phyloP scores from a whole-genome alignment of 2,113 vertebrate species.

The Haplochromis burtoni region DNA sequence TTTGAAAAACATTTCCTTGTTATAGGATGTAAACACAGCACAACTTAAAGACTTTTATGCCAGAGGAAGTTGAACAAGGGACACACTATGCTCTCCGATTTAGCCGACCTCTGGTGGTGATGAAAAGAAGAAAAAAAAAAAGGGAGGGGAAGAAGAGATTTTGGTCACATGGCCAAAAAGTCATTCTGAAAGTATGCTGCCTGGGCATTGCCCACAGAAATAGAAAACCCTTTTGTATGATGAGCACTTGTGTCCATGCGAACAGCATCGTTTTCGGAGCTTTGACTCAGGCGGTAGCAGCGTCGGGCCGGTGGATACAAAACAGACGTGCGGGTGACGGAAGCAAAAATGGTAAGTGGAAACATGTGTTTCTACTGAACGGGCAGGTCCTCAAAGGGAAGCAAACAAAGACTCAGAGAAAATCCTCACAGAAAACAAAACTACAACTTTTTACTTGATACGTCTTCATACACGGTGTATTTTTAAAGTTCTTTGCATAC shows the following conservation, averaged over 20 bases:
- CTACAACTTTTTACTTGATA: not conserved
- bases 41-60: not conserved
- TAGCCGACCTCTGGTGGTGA: conserved; percentile 5
- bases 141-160: not conserved
- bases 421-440: not conserved
- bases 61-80: conserved; percentile 28
- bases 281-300: not conserved
- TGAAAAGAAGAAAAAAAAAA: not conserved
- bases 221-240: not conserved
- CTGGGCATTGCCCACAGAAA: not conserved
- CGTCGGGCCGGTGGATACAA: not conserved
- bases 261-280: not conserved
- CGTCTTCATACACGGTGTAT: not conserved
- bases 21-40: not conserved
- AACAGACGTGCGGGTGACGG: not conserved
- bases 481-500: not conserved
- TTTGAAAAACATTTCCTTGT: not conserved
- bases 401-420: not conserved
- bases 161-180: conserved; percentile 54
- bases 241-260: not conserved
- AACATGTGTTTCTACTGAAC: conserved; percentile 13
- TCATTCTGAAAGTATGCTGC: conserved; percentile 49
- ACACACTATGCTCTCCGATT: conserved; percentile 25
- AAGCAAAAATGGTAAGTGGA: conserved; percentile 63
- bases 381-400: not conserved